Evolutionary conservation across 2,888 invertebrate species (phyloP).

Genomic region (Ophonus ardosiacus): DNA sequence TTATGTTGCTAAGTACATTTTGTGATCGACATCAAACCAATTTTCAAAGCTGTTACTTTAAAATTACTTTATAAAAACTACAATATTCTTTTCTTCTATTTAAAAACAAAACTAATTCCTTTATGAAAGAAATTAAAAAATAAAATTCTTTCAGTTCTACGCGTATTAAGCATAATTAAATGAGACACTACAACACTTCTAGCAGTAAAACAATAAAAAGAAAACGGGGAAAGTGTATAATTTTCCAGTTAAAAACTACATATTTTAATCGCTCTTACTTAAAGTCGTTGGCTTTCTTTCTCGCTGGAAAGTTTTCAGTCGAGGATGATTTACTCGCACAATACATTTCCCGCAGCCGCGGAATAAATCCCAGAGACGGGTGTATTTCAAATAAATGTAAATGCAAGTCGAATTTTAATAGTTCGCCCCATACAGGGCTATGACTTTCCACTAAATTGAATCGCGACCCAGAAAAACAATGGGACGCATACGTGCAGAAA

Average conservation of each 20-base stretch:
- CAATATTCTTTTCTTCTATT: too few species aligned
- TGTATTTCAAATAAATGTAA: slow-evolving; percentile 56
- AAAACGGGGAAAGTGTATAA: slow-evolving; percentile 3
- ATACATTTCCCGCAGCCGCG: slow-evolving; percentile 47
- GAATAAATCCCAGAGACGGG: slow-evolving; percentile 41
- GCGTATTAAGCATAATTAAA: neutral
- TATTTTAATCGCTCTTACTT: slow-evolving; percentile 20
- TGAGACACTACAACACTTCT: slow-evolving; percentile 8
- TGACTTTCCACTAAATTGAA: slow-evolving; percentile 53
- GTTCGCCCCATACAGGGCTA: slow-evolving; percentile 22
- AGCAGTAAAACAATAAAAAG: slow-evolving; percentile 6
- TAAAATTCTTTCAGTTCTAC: too few species aligned
- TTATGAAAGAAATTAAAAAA: too few species aligned
- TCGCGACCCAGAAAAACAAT: slow-evolving; percentile 49
- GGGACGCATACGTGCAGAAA: slow-evolving; percentile 1
- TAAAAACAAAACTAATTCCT: too few species aligned
- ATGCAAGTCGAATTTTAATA: slow-evolving; percentile 57
- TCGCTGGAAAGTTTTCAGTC: slow-evolving; percentile 18
- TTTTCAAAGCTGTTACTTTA: too few species aligned
- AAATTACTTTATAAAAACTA: too few species aligned
- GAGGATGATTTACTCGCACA: slow-evolving; percentile 50
- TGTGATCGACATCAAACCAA: too few species aligned
- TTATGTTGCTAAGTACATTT: too few species aligned
- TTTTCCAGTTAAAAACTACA: slow-evolving; percentile 1
- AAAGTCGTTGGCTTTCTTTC: neutral